These are phyloP conservation scores for Drosophila planitibia DNA, from an alignment of 2,888 invertebrate species.

Conservation along the genomic window DNA sequence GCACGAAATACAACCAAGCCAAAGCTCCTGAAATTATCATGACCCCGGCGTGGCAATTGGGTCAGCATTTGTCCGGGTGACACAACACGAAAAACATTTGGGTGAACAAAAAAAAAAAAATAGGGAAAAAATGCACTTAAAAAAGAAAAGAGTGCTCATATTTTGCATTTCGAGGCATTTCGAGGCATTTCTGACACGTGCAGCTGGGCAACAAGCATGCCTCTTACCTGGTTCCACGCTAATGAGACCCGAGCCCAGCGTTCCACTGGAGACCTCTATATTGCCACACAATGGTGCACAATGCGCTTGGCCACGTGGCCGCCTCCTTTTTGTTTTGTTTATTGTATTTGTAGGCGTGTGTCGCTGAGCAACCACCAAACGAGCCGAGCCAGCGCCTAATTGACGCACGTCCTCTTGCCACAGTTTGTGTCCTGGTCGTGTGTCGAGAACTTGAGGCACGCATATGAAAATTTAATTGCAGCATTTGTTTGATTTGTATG, in stretches of 20 bases:
- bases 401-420: conserved; percentile 61
- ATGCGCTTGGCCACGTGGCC: conserved; percentile 65
- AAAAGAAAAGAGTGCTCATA: conserved; percentile 3
- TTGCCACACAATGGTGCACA: conserved; percentile 60
- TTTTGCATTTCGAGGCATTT: conserved; percentile 17
- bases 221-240: conserved; percentile 57
- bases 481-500: conserved; percentile 65
- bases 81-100: conserved; percentile 64
- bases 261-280: conserved; percentile 35
- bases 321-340: conserved; percentile 13
- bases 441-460: conserved; percentile 45
- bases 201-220: conserved; percentile 22
- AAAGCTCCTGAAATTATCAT: conserved; percentile 78
- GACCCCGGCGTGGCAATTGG: conserved; percentile 75
- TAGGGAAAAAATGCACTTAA: conserved; percentile 3
- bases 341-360: conserved; percentile 47
- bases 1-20: conserved; percentile 73
- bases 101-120: not conserved
- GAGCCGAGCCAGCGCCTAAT: conserved; percentile 54
- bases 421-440: conserved; percentile 58
- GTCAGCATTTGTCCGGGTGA: conserved; percentile 74
- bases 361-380: conserved; percentile 60
- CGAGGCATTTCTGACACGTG: conserved; percentile 52
- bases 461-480: conserved; percentile 68
- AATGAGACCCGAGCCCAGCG: conserved; percentile 54